These are phyloP conservation scores for Ips nitidus DNA, from an alignment of 1,140 invertebrate genomes.

Conservation along the genomic window DNA sequence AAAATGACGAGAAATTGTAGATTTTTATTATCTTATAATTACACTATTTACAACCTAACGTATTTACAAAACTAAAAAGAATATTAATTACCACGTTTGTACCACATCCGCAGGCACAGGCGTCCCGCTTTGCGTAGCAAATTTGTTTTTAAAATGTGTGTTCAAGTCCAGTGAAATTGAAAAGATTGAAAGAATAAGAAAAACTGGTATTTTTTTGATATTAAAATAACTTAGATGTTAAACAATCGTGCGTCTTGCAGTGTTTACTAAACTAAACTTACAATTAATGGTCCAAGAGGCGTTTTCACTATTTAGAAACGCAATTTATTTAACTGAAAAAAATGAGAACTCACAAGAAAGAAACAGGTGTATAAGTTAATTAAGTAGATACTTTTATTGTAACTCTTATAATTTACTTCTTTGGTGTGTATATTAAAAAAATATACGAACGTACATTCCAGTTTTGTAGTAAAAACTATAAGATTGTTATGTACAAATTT, in stretches of 20 bases:
- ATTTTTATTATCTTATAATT: constrained; percentile 42
- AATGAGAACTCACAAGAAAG: constrained; percentile 18
- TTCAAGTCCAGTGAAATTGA: not conserved
- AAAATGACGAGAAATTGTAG: constrained; percentile 30
- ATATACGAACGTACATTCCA: constrained; percentile 49
- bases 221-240: constrained; percentile 6
- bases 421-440: constrained; percentile 54
- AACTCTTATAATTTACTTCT: constrained; percentile 51
- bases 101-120: constrained; percentile 36
- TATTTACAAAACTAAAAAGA: constrained; percentile 44
- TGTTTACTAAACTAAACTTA: not conserved
- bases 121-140: not conserved
- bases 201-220: not conserved
- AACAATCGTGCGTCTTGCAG: constrained; percentile 1
- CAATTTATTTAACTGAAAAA: constrained; percentile 2
- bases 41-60: constrained; percentile 42
- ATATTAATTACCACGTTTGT: constrained; percentile 45
- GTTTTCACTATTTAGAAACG: constrained; percentile 9
- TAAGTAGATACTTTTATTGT: constrained; percentile 36
- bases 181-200: no score
- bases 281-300: not conserved
- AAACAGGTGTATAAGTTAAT: constrained; percentile 40
- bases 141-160: not conserved
- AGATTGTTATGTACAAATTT: constrained; percentile 47
- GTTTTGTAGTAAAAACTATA: constrained; percentile 53